phyloP scores from a whole-genome alignment of 2,113 vertebrate genomes.

The Saimiri boliviensis region DNA sequence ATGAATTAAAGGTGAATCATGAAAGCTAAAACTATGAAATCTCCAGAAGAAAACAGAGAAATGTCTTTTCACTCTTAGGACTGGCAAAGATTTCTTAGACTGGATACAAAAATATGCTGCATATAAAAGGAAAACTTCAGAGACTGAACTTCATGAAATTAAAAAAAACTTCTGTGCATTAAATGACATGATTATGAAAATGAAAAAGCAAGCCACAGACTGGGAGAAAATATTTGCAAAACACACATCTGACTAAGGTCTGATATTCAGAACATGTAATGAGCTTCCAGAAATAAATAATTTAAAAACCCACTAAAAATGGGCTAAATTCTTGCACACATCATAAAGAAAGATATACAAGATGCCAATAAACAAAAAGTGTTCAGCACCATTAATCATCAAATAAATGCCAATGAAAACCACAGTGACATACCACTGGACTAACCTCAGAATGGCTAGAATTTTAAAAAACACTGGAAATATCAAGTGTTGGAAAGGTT shows the following conservation, averaged over 20 bases:
- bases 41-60: background rate
- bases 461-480: background rate
- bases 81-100: background rate
- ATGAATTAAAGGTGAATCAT: background rate
- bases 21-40: background rate
- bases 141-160: background rate
- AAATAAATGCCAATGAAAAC: background rate
- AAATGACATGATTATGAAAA: background rate
- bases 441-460: background rate
- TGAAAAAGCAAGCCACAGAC: background rate
- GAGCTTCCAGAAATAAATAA: background rate
- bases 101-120: background rate
- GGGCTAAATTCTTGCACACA: background rate
- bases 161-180: background rate
- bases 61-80: background rate
- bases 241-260: background rate
- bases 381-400: background rate
- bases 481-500: background rate
- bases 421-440: background rate
- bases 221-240: no score
- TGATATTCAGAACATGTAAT: background rate
- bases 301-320: background rate
- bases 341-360: background rate
- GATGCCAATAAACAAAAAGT: background rate
- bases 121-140: background rate